Evolutionary conservation across 2,797 vertebrate species (phyloP).

Genomic region (Danio jaintianensis): DNA sequence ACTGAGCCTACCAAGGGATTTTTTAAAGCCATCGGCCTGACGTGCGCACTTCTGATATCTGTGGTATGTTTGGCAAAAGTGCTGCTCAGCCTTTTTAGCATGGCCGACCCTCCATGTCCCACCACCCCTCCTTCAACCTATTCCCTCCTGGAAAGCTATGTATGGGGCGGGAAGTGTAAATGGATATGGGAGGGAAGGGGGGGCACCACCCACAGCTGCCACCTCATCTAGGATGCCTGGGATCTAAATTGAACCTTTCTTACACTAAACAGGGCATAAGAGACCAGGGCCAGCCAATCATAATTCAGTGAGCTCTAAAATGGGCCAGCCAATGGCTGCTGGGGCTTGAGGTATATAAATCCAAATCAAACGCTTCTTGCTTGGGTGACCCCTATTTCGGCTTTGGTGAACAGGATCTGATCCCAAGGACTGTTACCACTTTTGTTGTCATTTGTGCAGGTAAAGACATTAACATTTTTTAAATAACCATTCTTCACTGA

Average conservation of each 20-base stretch:
- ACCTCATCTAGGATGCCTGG: conserved; percentile 70
- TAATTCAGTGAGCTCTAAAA: conserved; percentile 71
- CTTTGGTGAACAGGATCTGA: conserved; percentile 84
- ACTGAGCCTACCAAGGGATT: conserved; percentile 29
- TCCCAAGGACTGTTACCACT: conserved; percentile 84
- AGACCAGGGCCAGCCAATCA: conserved; percentile 73
- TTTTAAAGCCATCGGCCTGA: conserved; percentile 58
- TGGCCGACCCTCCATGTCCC: conserved; percentile 40
- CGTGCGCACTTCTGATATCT: conserved; percentile 56
- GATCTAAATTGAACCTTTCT: conserved; percentile 75
- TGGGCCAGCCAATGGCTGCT: conserved; percentile 72
- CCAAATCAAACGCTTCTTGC: conserved; percentile 51
- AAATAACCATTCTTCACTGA: conserved; percentile 5
- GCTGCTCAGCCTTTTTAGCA: conserved; percentile 71
- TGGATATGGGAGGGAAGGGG: conserved; percentile 32
- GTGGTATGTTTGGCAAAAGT: conserved; percentile 63
- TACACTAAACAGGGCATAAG: conserved; percentile 73
- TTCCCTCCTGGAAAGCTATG: conserved; percentile 68
- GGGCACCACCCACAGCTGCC: conserved; percentile 69
- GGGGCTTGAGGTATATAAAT: conserved; percentile 77
- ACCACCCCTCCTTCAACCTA: conserved; percentile 32
- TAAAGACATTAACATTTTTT: conserved; percentile 68
- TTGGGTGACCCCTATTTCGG: conserved; percentile 85
- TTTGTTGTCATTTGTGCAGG: conserved; percentile 81
- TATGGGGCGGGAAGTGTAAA: conserved; percentile 68